A percentile compares a stretch with the other conserved stretches of the same genome.
Conservation (phyloP, 1,140 invertebrate species). For the Lepidurus apus region DNA sequence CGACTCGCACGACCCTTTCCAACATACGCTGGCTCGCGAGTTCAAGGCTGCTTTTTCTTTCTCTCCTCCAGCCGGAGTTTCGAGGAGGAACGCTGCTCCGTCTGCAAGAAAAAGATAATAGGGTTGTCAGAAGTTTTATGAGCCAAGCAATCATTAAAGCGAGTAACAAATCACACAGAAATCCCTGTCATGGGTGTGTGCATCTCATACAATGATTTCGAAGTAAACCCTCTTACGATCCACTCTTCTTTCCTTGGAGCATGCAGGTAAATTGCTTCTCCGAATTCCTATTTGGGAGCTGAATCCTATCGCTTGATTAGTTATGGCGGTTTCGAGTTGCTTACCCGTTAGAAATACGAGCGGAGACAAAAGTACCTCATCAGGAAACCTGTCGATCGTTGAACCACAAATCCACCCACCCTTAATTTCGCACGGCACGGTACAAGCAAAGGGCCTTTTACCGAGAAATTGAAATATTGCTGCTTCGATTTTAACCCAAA, state of each 20-base stretch:
- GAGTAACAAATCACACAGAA: constrained; percentile 9
- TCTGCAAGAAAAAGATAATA: background rate
- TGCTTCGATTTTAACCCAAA: background rate
- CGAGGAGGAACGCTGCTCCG: background rate
- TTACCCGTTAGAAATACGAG: background rate
- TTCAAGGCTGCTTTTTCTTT: background rate
- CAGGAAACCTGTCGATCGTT: background rate
- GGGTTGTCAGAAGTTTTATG: constrained; percentile 3
- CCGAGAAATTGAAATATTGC: constrained; percentile 8
- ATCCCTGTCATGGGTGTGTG: constrained; percentile 17
- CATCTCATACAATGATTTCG: background rate
- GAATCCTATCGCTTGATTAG: background rate
- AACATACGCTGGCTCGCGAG: background rate
- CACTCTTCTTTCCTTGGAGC: background rate
- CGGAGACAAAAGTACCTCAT: constrained; percentile 3
- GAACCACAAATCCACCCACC: background rate
- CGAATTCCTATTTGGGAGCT: background rate
- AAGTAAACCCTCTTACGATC: background rate
- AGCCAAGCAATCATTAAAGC: background rate
- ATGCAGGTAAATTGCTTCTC: background rate
- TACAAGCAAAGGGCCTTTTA: background rate
- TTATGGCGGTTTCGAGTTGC: background rate
- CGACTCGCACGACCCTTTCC: too few species aligned
- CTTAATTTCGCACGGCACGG: background rate
- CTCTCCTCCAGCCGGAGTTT: background rate